phyloP scores from a whole-genome alignment of 2,797 vertebrate genomes.

The Chiloscyllium punctatum region DNA sequence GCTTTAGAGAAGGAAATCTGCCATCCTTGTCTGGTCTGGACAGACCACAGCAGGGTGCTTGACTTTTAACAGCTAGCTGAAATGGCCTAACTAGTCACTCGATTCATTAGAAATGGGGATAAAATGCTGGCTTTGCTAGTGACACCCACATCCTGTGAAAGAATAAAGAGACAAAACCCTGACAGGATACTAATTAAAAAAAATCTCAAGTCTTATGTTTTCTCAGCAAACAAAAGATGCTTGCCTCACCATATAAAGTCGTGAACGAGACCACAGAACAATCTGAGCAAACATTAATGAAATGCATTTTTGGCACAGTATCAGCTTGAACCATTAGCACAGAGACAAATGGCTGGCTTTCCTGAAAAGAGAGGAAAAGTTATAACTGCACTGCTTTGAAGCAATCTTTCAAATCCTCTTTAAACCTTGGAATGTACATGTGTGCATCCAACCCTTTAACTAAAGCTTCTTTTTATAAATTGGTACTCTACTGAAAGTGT shows the following conservation, averaged over 20 bases:
- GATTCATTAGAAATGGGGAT: too few species aligned
- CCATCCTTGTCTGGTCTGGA: too few species aligned
- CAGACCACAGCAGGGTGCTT: too few species aligned
- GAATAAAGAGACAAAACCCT: neutral
- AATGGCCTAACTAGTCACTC: too few species aligned
- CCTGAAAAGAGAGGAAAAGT: slow-evolving; percentile 16
- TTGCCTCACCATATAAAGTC: neutral
- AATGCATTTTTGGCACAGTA: slow-evolving; percentile 18
- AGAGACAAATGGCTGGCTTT: slow-evolving; percentile 26
- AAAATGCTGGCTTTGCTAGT: too few species aligned
- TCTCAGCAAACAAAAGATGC: neutral
- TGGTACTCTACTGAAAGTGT: neutral
- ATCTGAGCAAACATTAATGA: slow-evolving; percentile 26
- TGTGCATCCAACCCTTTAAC: slow-evolving; percentile 17
- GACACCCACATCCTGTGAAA: too few species aligned
- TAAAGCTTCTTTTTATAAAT: slow-evolving; percentile 34
- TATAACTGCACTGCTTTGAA: neutral
- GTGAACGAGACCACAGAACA: slow-evolving; percentile 22
- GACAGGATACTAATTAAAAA: neutral
- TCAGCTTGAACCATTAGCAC: slow-evolving; percentile 1
- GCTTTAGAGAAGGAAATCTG: too few species aligned
- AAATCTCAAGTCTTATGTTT: neutral
- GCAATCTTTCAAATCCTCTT: slow-evolving; percentile 34
- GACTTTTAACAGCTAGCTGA: too few species aligned
- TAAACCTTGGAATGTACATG: slow-evolving; percentile 36